phyloP scores from a whole-genome alignment of 2,113 vertebrate species.

The Ahaetulla prasina region DNA sequence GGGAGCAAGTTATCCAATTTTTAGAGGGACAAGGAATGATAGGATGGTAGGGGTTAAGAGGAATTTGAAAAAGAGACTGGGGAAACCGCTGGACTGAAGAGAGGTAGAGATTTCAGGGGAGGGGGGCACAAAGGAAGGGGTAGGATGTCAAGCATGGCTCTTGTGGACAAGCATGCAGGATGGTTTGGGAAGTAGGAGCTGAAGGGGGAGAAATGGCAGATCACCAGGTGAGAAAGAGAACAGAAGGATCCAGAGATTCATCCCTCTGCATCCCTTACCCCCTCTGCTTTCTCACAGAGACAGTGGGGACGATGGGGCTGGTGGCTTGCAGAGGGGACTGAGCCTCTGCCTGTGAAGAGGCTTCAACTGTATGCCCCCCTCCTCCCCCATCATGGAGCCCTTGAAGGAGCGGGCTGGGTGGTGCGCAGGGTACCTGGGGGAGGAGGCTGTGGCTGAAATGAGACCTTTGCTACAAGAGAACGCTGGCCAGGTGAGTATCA shows the following conservation, averaged over 20 bases:
- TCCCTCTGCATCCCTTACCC: constrained; percentile 2
- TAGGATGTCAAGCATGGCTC: neutral
- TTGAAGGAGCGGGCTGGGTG: constrained; percentile 21
- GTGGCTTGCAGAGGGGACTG: neutral
- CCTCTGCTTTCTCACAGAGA: constrained; percentile 18
- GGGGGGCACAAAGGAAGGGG: neutral
- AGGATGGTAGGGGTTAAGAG: neutral
- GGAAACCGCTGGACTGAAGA: neutral
- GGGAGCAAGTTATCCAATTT: neutral
- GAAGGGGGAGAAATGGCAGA: neutral
- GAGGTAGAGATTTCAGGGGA: neutral
- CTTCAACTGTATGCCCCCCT: neutral
- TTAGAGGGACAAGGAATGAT: neutral
- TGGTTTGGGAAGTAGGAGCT: neutral
- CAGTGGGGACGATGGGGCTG: constrained; percentile 18
- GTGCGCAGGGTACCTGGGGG: neutral
- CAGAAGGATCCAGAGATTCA: neutral
- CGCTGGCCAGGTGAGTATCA: constrained; percentile 16
- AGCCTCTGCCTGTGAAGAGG: constrained; percentile 9
- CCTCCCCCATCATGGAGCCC: constrained; percentile 17
- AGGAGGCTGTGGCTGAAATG: constrained; percentile 7
- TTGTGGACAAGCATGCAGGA: neutral
- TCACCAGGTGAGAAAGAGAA: neutral
- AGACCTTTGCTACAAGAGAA: constrained; percentile 16
- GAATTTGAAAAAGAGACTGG: neutral